A percentile compares a stretch with the other conserved stretches of the same genome.
phyloP scores from a whole-genome alignment of 2,797 vertebrate genomes.

The Capromys pilorides region DNA sequence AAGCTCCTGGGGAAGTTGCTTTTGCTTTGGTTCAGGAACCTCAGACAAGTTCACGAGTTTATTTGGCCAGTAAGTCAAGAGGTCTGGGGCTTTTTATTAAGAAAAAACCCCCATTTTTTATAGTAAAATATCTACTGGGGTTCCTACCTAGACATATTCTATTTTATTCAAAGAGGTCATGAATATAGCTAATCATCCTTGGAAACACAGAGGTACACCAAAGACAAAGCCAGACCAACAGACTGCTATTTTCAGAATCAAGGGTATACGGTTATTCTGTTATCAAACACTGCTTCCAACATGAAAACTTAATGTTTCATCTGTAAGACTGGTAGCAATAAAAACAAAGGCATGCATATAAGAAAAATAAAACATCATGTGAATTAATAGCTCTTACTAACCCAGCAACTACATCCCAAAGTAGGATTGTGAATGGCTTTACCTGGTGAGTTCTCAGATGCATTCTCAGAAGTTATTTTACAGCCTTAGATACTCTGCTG shows the following conservation, averaged over 20 bases:
- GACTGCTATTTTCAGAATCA: not conserved
- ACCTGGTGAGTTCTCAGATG: slow-evolving; percentile 42
- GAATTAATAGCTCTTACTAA: slow-evolving; percentile 6
- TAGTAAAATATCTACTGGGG: not conserved
- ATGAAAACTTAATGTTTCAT: slow-evolving; percentile 40
- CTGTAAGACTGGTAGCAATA: not conserved
- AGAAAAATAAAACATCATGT: slow-evolving; percentile 24
- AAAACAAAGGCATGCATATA: not conserved
- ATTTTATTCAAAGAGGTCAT: not conserved
- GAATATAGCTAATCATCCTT: not conserved
- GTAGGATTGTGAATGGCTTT: slow-evolving; percentile 27
- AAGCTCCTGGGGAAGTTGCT: not conserved
- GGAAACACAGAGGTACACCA: not conserved
- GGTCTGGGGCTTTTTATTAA: not conserved
- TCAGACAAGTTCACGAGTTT: not conserved
- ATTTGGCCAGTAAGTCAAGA: not conserved
- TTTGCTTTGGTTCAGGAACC: not conserved
- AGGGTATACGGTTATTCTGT: not conserved
- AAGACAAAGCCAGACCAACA: not conserved
- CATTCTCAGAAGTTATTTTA: slow-evolving; percentile 26
- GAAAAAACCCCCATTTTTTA: not conserved
- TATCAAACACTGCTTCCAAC: not conserved
- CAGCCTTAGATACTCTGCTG: not conserved
- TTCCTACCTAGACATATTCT: not conserved
- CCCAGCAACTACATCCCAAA: not conserved